Percentiles rank a stretch among this genome's conserved stretches.
Evolutionary conservation across 2,797 vertebrate genomes (phyloP).

Genomic region (Acipenser transmontanus): DNA sequence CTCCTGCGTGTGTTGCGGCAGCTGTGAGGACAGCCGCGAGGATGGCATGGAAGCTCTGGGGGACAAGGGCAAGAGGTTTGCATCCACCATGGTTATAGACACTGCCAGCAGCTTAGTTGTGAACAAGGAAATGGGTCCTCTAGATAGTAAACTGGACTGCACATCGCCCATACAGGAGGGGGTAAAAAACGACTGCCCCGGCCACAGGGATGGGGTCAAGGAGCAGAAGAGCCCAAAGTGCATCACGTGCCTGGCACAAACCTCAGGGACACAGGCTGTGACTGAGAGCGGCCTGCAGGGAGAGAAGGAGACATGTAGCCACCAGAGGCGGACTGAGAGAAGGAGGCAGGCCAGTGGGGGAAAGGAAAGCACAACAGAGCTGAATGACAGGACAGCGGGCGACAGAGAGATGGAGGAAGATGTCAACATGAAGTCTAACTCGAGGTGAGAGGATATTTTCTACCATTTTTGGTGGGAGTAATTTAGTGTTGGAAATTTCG

Average conservation of each 20-base stretch:
- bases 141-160: slow-evolving; percentile 48
- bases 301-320: slow-evolving; percentile 37
- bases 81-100: slow-evolving; percentile 61
- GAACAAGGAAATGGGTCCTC: slow-evolving; percentile 45
- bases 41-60: slow-evolving; percentile 59
- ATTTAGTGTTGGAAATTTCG: too few relatives aligned
- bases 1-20: slow-evolving; percentile 92
- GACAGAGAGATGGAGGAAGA: slow-evolving; percentile 52
- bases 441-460: slow-evolving; percentile 46
- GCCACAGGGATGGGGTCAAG: slow-evolving; percentile 27
- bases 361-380: slow-evolving; percentile 38
- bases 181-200: slow-evolving; percentile 41
- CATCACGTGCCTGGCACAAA: slow-evolving; percentile 71
- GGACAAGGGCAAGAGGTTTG: slow-evolving; percentile 53
- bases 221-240: slow-evolving; percentile 47
- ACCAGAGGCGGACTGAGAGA: slow-evolving; percentile 50
- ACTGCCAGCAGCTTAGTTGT: slow-evolving; percentile 63
- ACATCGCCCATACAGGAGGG: slow-evolving; percentile 38
- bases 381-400: slow-evolving; percentile 23
- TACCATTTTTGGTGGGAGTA: too few relatives aligned
- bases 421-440: slow-evolving; percentile 44
- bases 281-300: slow-evolving; percentile 43
- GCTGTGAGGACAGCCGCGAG: slow-evolving; percentile 75
- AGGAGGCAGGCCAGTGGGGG: slow-evolving; percentile 35
- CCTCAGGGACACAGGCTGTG: slow-evolving; percentile 46